A percentile compares a stretch with the other conserved stretches of the same genome.
Evolutionary conservation across 1,140 invertebrate species (phyloP).

Genomic region (Drosophila teissieri): DNA sequence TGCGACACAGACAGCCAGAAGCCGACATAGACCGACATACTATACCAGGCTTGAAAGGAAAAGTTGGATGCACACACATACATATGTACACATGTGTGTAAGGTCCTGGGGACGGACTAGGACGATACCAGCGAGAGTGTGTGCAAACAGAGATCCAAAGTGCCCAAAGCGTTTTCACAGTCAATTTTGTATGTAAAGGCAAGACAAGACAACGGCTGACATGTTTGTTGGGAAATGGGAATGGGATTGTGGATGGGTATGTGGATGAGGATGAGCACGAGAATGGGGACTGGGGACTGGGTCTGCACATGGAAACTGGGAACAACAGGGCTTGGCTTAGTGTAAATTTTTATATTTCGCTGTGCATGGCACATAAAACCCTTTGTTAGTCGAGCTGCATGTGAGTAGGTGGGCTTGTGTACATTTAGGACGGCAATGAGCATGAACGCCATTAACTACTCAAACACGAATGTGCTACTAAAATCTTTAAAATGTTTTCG

Average conservation of each 20-base stretch:
- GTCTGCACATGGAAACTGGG: conserved; percentile 1
- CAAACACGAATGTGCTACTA: conserved; percentile 13
- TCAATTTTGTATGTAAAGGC: conserved; percentile 80
- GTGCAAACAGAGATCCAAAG: conserved; percentile 65
- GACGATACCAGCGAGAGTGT: conserved; percentile 46
- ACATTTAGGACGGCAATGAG: conserved; percentile 67
- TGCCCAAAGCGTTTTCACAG: conserved; percentile 80
- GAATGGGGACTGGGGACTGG: too few species aligned
- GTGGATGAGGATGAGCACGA: not conserved
- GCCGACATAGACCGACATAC: conserved; percentile 11
- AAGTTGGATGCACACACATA: conserved; percentile 25
- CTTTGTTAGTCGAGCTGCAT: conserved; percentile 53
- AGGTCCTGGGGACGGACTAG: not conserved
- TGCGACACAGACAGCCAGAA: conserved; percentile 24
- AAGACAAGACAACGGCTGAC: conserved; percentile 69
- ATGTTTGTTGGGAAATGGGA: conserved; percentile 14
- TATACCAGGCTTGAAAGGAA: conserved; percentile 46
- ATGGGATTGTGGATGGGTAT: not conserved
- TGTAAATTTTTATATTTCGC: conserved; percentile 69
- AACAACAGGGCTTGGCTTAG: conserved; percentile 17
- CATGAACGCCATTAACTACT: conserved; percentile 64
- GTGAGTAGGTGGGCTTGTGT: conserved; percentile 31
- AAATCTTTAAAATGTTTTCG: conserved; percentile 7
- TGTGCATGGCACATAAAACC: conserved; percentile 70
- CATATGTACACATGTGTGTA: conserved; percentile 1